These are phyloP conservation scores for Silurus aristotelis DNA, from an alignment of 2,797 vertebrate species.

Conservation along the genomic window DNA sequence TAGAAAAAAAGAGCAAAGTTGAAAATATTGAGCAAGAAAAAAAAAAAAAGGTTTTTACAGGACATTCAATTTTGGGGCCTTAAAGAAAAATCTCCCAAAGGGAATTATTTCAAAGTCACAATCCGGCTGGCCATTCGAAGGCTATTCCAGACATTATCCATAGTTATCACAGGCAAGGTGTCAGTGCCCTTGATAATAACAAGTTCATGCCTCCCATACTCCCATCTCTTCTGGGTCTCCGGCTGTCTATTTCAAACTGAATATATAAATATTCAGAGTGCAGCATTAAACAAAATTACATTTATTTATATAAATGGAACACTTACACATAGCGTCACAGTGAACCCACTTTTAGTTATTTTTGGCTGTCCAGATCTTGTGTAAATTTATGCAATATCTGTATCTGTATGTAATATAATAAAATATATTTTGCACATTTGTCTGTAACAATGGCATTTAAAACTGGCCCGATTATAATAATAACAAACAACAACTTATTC, in stretches of 20 bases:
- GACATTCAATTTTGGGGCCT: slow-evolving; percentile 38
- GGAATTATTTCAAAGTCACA: slow-evolving; percentile 46
- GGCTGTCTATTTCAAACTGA: neutral
- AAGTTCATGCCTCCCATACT: slow-evolving; percentile 2
- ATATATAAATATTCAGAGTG: neutral
- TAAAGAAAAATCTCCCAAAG: slow-evolving; percentile 34
- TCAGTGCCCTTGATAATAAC: slow-evolving; percentile 43
- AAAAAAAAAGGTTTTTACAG: neutral
- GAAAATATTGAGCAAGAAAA: neutral
- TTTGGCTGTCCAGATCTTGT: neutral
- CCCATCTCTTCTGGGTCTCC: neutral
- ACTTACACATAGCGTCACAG: neutral
- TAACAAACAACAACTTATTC: neutral
- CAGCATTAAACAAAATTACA: neutral
- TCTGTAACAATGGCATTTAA: neutral
- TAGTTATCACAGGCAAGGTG: slow-evolving; percentile 39
- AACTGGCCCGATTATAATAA: neutral
- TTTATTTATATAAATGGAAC: neutral
- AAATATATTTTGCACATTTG: neutral
- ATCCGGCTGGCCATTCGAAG: slow-evolving; percentile 29
- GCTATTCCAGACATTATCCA: slow-evolving; percentile 48
- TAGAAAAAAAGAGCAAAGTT: neutral
- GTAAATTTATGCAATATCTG: neutral
- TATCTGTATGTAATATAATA: neutral
- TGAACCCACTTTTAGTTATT: neutral